Evolutionary conservation across 2,888 invertebrate species (phyloP), one percentile per base, ranked within the genome.

Genomic region (Nesidiocoris tenuis): DNA sequence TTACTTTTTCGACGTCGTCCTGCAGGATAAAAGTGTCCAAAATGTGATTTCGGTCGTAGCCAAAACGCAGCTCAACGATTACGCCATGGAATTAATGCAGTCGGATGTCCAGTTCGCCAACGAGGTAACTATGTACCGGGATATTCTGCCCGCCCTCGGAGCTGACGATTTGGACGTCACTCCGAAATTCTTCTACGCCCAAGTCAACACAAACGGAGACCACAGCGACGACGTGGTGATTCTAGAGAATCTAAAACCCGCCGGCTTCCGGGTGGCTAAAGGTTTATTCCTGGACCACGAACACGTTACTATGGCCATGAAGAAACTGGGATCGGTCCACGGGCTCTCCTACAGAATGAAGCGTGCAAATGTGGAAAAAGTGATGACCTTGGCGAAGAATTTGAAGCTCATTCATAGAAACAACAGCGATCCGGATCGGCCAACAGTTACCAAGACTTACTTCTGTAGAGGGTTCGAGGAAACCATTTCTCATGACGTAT

Each of bases 301-400:
- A 1, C 81, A 82, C 71, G 54, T 80, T 7, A 16, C 70, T 18
- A 66, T 80, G 17, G 79, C 79, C 0, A 23, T 81, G 61, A 74
- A 78, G 39, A 78, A 76, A 17, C 65, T 81, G 16, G 81, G 79
- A 9, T 57, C 77, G 12, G 79, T 80, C 56, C 81, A 81, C 63
- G 80, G 81, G 0, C 75, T 81, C 1, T 80, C 80, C 2, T 81
- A 81, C 76, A 76, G 63, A 9, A 23, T 77, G 57, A 80, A 80
- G 23, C 56, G 75, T 12, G 25, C 76, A 18, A 1, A 7, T 5
- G 57, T 59, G 17, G 61, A 70, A 12, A 59, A 23, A 55, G 1
- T 68, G 24, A 18, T 59, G 12, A 19, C 19, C 1, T 59, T 77
- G 3, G 55, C 63, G n/a, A 25, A 64, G 18, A 16, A 54, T 0